phyloP scores from a whole-genome alignment of 2,797 vertebrate genomes.

The Holocentrus rufus region DNA sequence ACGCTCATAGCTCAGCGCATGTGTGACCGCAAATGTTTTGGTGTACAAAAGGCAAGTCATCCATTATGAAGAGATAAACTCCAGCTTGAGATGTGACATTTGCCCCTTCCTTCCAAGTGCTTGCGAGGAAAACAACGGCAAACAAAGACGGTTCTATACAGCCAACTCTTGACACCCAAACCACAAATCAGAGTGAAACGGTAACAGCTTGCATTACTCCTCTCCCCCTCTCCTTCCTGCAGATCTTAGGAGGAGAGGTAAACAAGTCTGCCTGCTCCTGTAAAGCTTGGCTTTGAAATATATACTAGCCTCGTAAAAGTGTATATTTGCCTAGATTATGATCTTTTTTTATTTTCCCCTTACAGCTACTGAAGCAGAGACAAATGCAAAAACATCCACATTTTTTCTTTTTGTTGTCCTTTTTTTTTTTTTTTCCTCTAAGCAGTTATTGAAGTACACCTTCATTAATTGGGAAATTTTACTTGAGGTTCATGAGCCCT shows the following conservation, averaged over 20 bases:
- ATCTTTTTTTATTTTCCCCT: no score
- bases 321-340: neutral
- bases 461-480: no score
- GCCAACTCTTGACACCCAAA: constrained; percentile 17
- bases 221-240: no score
- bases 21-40: constrained; percentile 8
- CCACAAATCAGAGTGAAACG: constrained; percentile 35
- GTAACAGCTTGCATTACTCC: constrained; percentile 2
- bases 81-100: constrained; percentile 55
- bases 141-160: neutral
- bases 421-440: no score
- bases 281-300: constrained; percentile 1
- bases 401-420: no score
- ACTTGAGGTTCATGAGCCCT: no score
- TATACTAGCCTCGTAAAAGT: constrained; percentile 3
- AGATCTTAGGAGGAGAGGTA: constrained; percentile 1
- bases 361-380: no score
- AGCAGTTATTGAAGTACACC: neutral
- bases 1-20: neutral
- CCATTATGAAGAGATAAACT: constrained; percentile 54
- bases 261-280: neutral
- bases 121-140: constrained; percentile 3
- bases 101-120: constrained; percentile 26
- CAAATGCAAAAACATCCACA: no score
- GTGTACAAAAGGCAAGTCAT: constrained; percentile 48